These are phyloP conservation scores for Paradoxurus hermaphroditus DNA, from an alignment of 2,113 vertebrate species.

Conservation along the genomic window DNA sequence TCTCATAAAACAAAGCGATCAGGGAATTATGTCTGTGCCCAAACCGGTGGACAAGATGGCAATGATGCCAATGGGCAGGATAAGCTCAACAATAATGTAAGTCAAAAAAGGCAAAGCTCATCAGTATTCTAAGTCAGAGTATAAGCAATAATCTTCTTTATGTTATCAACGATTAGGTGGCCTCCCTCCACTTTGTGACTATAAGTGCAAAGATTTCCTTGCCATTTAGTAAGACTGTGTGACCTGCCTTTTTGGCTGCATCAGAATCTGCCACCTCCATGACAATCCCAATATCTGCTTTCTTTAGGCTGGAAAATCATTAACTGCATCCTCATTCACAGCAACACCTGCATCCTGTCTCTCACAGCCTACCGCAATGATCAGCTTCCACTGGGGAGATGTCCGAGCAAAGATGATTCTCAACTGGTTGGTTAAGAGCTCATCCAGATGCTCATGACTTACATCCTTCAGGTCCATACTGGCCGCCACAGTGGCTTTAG, in stretches of 20 bases:
- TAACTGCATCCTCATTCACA: slow-evolving; percentile 79
- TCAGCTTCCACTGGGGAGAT: not conserved
- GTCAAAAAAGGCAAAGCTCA: slow-evolving; percentile 77
- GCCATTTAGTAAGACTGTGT: slow-evolving; percentile 78
- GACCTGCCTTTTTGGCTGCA: slow-evolving; percentile 75
- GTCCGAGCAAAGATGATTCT: not conserved
- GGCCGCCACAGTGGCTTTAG: not conserved
- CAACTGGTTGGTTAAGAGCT: not conserved
- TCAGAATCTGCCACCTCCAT: slow-evolving; percentile 75
- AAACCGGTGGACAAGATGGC: slow-evolving; percentile 80
- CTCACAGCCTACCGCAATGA: not conserved
- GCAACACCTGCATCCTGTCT: slow-evolving; percentile 70
- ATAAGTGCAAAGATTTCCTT: slow-evolving; percentile 74
- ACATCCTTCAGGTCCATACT: not conserved
- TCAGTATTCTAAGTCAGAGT: slow-evolving; percentile 80
- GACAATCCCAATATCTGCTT: slow-evolving; percentile 87
- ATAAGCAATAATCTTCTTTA: slow-evolving; percentile 81
- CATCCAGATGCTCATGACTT: not conserved
- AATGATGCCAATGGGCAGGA: slow-evolving; percentile 74
- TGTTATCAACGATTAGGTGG: slow-evolving; percentile 77
- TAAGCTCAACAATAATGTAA: slow-evolving; percentile 75
- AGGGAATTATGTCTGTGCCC: slow-evolving; percentile 79
- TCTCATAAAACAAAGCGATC: slow-evolving; percentile 73
- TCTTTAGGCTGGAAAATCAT: slow-evolving; percentile 83
- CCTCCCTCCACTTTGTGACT: slow-evolving; percentile 82